phyloP scores from a whole-genome alignment of 2,888 invertebrate species.

The Microctonus hyperodae region DNA sequence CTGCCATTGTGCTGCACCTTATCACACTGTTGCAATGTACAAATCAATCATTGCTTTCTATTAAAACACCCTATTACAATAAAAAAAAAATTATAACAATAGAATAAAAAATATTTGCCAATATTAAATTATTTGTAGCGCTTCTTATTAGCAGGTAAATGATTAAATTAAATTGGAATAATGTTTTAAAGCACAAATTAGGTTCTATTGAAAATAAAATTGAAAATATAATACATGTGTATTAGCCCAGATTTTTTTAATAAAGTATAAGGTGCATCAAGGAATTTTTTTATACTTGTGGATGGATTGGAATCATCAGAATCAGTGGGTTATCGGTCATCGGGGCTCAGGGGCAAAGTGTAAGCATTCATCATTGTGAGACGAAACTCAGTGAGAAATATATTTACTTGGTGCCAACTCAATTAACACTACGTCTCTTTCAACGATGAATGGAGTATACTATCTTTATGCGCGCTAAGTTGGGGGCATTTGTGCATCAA shows the following conservation, averaged over 20 bases:
- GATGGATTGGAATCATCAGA: too few species aligned
- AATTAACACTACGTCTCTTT: constrained; percentile 44
- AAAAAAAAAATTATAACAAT: too few species aligned
- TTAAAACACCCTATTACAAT: background rate
- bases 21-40: background rate
- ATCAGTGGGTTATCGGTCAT: constrained; percentile 45
- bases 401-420: constrained; percentile 45
- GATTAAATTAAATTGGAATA: too few species aligned
- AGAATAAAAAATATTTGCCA: background rate
- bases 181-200: background rate
- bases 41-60: background rate
- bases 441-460: constrained; percentile 8
- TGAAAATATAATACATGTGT: too few species aligned
- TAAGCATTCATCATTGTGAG: constrained; percentile 35
- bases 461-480: background rate
- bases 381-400: constrained; percentile 26
- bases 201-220: constrained; percentile 6
- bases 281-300: too few species aligned
- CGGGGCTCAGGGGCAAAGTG: constrained; percentile 34
- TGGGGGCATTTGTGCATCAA: too few species aligned
- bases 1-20: background rate
- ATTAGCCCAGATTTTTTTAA: too few species aligned
- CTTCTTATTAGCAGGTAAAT: too few species aligned
- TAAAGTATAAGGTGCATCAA: too few species aligned
- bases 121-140: background rate